phyloP scores from a whole-genome alignment of 1,140 invertebrate species.

The Cryptotermes secundus region DNA sequence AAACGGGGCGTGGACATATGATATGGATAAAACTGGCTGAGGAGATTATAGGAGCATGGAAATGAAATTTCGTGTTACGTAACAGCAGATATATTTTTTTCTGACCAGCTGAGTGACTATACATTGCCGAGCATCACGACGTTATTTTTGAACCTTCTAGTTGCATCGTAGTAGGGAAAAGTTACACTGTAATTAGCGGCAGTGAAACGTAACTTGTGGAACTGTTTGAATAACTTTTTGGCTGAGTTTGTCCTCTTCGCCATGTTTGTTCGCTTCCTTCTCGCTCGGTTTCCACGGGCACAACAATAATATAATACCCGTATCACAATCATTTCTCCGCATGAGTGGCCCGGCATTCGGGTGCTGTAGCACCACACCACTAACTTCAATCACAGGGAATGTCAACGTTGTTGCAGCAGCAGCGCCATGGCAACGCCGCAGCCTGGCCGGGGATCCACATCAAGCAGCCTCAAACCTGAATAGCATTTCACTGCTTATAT shows the following conservation, averaged over 20 bases:
- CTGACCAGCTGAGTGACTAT: too few relatives aligned
- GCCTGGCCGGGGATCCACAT: background rate
- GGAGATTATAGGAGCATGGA: too few relatives aligned
- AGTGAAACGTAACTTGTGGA: background rate
- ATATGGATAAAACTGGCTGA: too few relatives aligned
- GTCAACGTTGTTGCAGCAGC: slow-evolving; percentile 30
- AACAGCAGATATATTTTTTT: too few relatives aligned
- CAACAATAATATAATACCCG: slow-evolving; percentile 35
- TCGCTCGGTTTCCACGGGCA: slow-evolving; percentile 23
- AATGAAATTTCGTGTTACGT: too few relatives aligned
- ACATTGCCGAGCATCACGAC: too few relatives aligned
- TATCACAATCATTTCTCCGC: slow-evolving; percentile 17
- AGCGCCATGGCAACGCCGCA: slow-evolving; percentile 28
- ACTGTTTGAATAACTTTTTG: slow-evolving; percentile 15
- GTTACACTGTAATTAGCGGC: too few relatives aligned
- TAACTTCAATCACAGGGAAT: slow-evolving; percentile 31
- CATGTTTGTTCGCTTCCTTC: slow-evolving; percentile 23
- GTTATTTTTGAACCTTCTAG: too few relatives aligned
- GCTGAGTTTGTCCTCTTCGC: background rate
- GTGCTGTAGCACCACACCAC: slow-evolving; percentile 23
- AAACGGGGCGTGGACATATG: too few relatives aligned
- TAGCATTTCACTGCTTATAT: too few relatives aligned
- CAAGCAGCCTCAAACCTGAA: background rate
- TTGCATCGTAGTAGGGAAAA: too few relatives aligned
- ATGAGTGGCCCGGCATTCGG: slow-evolving; percentile 7